Evolutionary conservation across 23 tunicate genomes (phyloP).

Genomic region (Phallusia fumigata): DNA sequence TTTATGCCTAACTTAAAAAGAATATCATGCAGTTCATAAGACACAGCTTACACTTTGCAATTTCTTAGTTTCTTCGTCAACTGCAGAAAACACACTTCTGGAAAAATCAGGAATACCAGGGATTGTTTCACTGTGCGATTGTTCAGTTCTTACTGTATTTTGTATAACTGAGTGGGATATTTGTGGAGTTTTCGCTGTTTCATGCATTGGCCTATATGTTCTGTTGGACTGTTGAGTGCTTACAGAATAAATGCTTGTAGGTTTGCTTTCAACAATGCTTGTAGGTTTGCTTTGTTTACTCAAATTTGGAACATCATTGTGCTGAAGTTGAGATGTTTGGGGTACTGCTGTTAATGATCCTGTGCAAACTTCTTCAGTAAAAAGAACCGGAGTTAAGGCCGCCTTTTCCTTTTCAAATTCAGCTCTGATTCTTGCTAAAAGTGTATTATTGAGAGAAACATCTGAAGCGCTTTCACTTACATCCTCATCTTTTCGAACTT

Average conservation of each 20-base stretch:
- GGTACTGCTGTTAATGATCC: not conserved
- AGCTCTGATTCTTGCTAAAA: constrained; percentile 38
- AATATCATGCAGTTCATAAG: no score
- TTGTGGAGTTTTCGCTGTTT: not conserved
- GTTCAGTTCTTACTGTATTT: not conserved
- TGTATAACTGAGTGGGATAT: not conserved
- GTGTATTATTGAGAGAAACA: constrained; percentile 17
- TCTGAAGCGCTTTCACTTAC: constrained; percentile 22
- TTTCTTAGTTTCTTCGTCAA: not conserved
- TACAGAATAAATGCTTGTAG: not conserved
- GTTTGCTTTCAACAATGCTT: not conserved
- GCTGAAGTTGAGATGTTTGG: not conserved
- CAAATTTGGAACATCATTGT: not conserved
- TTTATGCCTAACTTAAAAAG: no score
- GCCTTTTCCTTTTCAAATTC: constrained; percentile 31
- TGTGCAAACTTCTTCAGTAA: not conserved
- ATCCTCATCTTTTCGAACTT: not conserved
- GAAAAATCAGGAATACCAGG: constrained; percentile 58
- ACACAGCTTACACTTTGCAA: not conserved
- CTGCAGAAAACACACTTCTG: constrained; percentile 32
- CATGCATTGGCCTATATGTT: not conserved
- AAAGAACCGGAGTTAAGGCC: not conserved
- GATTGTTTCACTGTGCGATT: constrained; percentile 28
- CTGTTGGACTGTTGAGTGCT: no score
- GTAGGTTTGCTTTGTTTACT: not conserved